Evolutionary conservation across 2,113 vertebrate species (phyloP).

Genomic region (Egretta garzetta): DNA sequence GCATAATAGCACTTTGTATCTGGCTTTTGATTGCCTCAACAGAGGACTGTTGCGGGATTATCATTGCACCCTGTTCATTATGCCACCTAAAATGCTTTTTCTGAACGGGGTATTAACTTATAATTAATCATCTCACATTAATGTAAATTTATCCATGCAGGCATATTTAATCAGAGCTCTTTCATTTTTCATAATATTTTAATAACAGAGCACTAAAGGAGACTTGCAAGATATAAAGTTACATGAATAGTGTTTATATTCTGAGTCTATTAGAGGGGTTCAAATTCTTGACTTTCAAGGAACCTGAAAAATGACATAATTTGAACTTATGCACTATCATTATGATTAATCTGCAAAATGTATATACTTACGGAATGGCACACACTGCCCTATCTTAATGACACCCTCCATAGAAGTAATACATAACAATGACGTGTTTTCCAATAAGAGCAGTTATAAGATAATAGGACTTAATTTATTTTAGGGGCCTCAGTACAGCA

Average conservation of each 20-base stretch:
- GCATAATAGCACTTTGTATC: not conserved
- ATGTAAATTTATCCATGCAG: conserved; percentile 63
- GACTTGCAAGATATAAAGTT: conserved; percentile 53
- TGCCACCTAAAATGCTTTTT: conserved; percentile 52
- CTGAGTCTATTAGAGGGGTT: conserved; percentile 5
- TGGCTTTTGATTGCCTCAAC: conserved; percentile 54
- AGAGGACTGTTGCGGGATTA: conserved; percentile 9
- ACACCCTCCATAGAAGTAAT: not conserved
- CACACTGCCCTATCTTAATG: not conserved
- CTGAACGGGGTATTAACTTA: conserved; percentile 48
- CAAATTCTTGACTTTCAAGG: not conserved
- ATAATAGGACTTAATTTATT: conserved; percentile 9
- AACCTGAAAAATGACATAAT: conserved; percentile 37
- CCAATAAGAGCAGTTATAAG: not conserved
- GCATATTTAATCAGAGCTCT: conserved; percentile 67
- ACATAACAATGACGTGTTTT: not conserved
- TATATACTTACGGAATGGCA: not conserved
- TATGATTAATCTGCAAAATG: conserved; percentile 21
- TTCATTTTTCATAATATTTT: conserved; percentile 73
- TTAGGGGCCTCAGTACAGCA: not conserved
- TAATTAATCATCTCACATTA: conserved; percentile 68
- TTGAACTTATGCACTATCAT: conserved; percentile 24
- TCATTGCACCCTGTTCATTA: conserved; percentile 39
- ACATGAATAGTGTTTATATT: conserved; percentile 47
- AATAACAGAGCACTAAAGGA: conserved; percentile 64